Evolutionary conservation across 2,888 invertebrate genomes (phyloP).

Genomic region (Cataglyphis altisquamis): DNA sequence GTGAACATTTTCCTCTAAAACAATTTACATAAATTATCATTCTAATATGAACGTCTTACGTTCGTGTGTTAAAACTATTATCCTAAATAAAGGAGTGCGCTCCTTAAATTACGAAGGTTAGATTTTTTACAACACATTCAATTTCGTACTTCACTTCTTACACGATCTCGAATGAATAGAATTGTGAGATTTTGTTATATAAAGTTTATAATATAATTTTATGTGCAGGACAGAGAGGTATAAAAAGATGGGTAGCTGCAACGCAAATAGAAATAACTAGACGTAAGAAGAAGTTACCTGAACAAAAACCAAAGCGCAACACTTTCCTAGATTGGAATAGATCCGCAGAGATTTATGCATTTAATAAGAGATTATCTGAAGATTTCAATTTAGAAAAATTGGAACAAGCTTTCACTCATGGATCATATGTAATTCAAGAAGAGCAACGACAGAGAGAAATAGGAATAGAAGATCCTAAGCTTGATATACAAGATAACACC

Average conservation of each 20-base stretch:
- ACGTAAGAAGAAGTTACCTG: slow-evolving; percentile 87
- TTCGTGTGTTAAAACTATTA: slow-evolving; percentile 64
- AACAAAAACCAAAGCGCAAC: slow-evolving; percentile 87
- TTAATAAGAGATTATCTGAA: slow-evolving; percentile 94
- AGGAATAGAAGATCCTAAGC: slow-evolving; percentile 88
- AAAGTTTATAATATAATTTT: slow-evolving; percentile 5
- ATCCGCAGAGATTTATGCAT: slow-evolving; percentile 95
- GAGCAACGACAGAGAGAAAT: slow-evolving; percentile 90
- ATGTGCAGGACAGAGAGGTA: slow-evolving; percentile 83
- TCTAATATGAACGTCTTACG: slow-evolving; percentile 77
- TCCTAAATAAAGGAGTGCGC: slow-evolving; percentile 61
- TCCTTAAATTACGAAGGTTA: slow-evolving; percentile 73
- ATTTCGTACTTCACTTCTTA: not conserved
- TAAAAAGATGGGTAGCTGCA: slow-evolving; percentile 91
- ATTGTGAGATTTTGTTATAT: not conserved
- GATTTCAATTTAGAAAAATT: slow-evolving; percentile 91
- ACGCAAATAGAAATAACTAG: slow-evolving; percentile 89
- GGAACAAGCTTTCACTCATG: slow-evolving; percentile 92
- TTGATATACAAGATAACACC: slow-evolving; percentile 90
- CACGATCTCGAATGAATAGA: not conserved
- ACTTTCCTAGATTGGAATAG: slow-evolving; percentile 95
- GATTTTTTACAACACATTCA: not conserved
- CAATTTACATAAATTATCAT: not conserved
- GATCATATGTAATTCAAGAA: slow-evolving; percentile 92
- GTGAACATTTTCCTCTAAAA: not conserved